Base-by-base conservation (phyloP, 2,888 invertebrate genomes). In the Rotaria socialis region DNA sequence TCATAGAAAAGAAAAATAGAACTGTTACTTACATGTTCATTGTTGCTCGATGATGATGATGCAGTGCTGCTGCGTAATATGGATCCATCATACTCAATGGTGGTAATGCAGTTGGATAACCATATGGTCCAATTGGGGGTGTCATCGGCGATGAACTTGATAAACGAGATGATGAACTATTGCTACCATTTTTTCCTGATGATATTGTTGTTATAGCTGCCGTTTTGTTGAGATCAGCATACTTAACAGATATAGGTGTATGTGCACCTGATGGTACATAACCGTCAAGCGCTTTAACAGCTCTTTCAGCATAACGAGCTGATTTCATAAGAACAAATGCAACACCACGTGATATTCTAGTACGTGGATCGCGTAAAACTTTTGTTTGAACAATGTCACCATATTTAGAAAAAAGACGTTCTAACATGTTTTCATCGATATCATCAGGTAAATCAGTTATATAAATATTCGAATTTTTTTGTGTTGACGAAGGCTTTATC, bases 261-360 rank as follows among this genome's bases (percentile, higher is more conserved):
- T 27, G 74, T 24, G 55, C 47, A n/a, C 80, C 80, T 43, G 85
- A 58, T 55, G 85, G 80, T 35, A 86, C 24, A 16, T 85, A 55
- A 55, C 84, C 84, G 56, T 87, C 75, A 58, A 85, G 67, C 14
- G 67, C 67, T 86, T 87, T 75, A 6, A 87, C 80, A 35, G 87
- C 87, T 55, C 55, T 27, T 43, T 85, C 84, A 14, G 87, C 87
- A 84, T 85, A 84, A 43, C 80, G 85, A 24, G 67, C 58, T n/a
- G 84, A 86, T n/a, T 84, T 67, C 86, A 87, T 86, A 27, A 87
- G 67, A 52, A 87, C 87, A 85, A 87, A 87, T 14, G 84, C 87
- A n/a, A 87, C 86, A 19, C 87, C 84, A 41, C 86, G 80, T 27
- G 85, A 85, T 52, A 58, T 75, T 27, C 74, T 41, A 16, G 87